Percentiles rank a stretch among this genome's conserved stretches.
Evolutionary conservation across 2,888 invertebrate genomes (phyloP).

Genomic region (Folsomia candida): DNA sequence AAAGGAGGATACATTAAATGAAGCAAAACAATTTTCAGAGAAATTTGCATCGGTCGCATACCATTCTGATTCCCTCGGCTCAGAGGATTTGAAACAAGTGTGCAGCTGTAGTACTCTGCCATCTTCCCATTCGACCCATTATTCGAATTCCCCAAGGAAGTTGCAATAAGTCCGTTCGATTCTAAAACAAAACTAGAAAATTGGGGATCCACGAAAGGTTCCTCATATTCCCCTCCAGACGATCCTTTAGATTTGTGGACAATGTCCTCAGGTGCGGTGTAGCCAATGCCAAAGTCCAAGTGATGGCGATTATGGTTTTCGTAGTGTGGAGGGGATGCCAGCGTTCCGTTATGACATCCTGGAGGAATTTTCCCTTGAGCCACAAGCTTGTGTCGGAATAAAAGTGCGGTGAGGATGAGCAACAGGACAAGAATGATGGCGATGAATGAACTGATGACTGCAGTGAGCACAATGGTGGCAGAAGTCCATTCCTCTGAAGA

Average conservation of each 20-base stretch:
- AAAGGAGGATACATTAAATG: background rate
- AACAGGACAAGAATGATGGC: conserved; percentile 50
- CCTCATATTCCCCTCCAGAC: conserved; percentile 48
- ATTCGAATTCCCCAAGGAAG: conserved; percentile 18
- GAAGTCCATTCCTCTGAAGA: conserved; percentile 47
- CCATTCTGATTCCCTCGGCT: background rate
- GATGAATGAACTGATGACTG: conserved; percentile 50
- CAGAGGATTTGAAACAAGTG: conserved; percentile 47
- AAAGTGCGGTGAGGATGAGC: conserved; percentile 48
- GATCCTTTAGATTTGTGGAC: conserved; percentile 46
- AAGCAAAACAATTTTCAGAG: background rate
- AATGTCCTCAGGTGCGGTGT: conserved; percentile 48
- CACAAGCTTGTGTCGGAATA: conserved; percentile 48
- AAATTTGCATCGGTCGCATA: background rate
- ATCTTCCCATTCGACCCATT: conserved; percentile 43
- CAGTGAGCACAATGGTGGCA: conserved; percentile 48
- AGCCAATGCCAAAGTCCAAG: conserved; percentile 44
- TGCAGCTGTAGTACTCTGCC: conserved; percentile 50
- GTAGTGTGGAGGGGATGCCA: conserved; percentile 28
- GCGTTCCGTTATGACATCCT: conserved; percentile 43
- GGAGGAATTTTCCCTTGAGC: conserved; percentile 44
- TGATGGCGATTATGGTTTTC: conserved; percentile 37
- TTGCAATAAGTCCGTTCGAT: conserved; percentile 14
- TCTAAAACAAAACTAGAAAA: conserved; percentile 42
- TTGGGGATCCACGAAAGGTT: conserved; percentile 46